These are phyloP conservation scores for Micrasema longulum DNA, from an alignment of 1,140 invertebrate genomes.

Conservation along the genomic window DNA sequence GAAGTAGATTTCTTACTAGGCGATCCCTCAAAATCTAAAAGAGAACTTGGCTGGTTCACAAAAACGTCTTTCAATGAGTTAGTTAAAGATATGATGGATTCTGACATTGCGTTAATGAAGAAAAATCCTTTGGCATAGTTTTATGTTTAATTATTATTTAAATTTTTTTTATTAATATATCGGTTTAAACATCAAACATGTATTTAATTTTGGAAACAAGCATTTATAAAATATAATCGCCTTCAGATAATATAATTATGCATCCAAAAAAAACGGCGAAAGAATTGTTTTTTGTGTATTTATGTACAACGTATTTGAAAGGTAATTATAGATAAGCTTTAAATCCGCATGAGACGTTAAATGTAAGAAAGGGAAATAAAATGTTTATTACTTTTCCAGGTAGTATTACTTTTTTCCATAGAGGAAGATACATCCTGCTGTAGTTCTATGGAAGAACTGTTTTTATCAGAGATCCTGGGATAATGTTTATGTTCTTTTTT, in stretches of 20 bases:
- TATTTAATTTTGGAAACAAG: not conserved
- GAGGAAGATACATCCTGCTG: no score
- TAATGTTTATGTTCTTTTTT: conserved; percentile 40
- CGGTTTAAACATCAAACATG: not conserved
- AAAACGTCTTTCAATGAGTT: conserved; percentile 87
- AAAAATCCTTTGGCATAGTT: conserved; percentile 85
- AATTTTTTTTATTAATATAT: conserved; percentile 51
- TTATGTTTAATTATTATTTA: conserved; percentile 57
- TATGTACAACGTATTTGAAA: no score
- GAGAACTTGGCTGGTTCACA: conserved; percentile 88
- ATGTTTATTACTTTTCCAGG: no score
- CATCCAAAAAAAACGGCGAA: no score
- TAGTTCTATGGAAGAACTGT: not conserved
- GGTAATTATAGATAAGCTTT: no score
- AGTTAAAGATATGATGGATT: conserved; percentile 95
- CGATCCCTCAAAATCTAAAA: conserved; percentile 90
- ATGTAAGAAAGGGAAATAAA: no score
- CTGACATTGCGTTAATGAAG: conserved; percentile 93
- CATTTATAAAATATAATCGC: no score
- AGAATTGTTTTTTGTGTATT: no score
- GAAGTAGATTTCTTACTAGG: conserved; percentile 95
- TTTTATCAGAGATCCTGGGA: conserved; percentile 7
- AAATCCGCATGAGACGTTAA: no score
- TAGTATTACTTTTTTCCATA: no score
- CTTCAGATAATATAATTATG: no score